Evolutionary conservation across 2,888 invertebrate genomes (phyloP).

Genomic region (Euplexia lucipara): DNA sequence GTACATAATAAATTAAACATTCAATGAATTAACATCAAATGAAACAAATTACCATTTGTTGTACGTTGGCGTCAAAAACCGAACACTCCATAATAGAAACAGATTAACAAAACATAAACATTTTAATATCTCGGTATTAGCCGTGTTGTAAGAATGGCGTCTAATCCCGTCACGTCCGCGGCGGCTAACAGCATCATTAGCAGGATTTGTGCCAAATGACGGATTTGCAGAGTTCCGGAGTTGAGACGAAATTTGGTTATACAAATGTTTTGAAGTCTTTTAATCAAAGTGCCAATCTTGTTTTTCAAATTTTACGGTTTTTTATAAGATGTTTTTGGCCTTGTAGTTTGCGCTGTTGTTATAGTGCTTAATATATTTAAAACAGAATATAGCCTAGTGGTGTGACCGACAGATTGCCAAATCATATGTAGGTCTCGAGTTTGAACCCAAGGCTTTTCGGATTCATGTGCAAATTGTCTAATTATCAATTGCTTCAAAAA

Average conservation of each 20-base stretch:
- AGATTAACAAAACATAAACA: constrained; percentile 34
- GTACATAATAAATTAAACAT: no score
- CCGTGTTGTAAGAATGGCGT: constrained; percentile 33
- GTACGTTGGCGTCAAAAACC: background rate
- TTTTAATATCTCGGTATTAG: constrained; percentile 33
- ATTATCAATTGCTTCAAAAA: no score
- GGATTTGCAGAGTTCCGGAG: constrained; percentile 47
- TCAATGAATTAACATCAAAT: no score
- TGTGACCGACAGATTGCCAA: no score
- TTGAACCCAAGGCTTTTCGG: no score
- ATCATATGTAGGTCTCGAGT: no score
- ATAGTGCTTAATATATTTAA: no score
- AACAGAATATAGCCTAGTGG: no score
- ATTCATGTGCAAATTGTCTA: no score
- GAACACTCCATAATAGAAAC: background rate
- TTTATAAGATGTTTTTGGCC: no score
- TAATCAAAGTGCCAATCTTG: constrained; percentile 22
- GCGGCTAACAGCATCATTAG: constrained; percentile 53
- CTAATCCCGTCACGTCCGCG: constrained; percentile 53
- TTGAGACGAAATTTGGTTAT: constrained; percentile 27
- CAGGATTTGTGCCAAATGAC: constrained; percentile 54
- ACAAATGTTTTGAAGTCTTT: constrained; percentile 26
- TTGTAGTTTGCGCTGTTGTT: no score
- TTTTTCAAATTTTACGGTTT: background rate
- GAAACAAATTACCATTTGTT: background rate